These are phyloP conservation scores for Archilochus colubris DNA, from an alignment of 2,113 vertebrate species.

Conservation along the genomic window DNA sequence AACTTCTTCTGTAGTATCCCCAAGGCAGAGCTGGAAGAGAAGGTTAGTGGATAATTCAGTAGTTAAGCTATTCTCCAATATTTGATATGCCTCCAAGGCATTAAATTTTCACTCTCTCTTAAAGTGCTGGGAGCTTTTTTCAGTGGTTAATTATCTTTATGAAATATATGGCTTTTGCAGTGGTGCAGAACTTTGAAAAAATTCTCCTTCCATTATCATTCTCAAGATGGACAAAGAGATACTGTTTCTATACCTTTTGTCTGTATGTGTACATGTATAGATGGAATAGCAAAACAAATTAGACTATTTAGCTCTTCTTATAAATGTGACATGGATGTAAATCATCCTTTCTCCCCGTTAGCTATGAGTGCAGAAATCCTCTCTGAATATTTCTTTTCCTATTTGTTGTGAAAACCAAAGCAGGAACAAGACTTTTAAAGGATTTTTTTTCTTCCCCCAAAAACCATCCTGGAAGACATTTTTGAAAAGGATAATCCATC, in stretches of 20 bases:
- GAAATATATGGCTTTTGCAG: slow-evolving; percentile 38
- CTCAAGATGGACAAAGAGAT: neutral
- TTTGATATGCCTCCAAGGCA: slow-evolving; percentile 63
- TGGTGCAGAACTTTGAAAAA: slow-evolving; percentile 11
- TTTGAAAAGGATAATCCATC: slow-evolving; percentile 53
- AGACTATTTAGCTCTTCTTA: neutral
- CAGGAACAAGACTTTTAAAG: slow-evolving; percentile 19
- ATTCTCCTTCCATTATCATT: neutral
- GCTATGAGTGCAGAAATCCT: neutral
- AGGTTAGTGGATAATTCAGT: slow-evolving; percentile 67
- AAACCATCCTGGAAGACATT: neutral
- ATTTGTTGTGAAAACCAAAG: slow-evolving; percentile 20
- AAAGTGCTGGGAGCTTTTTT: slow-evolving; percentile 57
- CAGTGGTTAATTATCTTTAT: slow-evolving; percentile 65
- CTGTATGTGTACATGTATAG: too few species aligned
- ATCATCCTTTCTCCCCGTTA: neutral
- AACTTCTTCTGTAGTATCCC: slow-evolving; percentile 55
- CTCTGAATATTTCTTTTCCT: slow-evolving; percentile 1
- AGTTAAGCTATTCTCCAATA: slow-evolving; percentile 65
- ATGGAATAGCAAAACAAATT: neutral
- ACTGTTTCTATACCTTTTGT: neutral
- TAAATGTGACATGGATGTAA: neutral
- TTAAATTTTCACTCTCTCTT: slow-evolving; percentile 42
- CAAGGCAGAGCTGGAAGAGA: slow-evolving; percentile 50
- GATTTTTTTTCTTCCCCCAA: neutral